Percentiles rank a stretch among this genome's conserved stretches.
Conservation (phyloP, 2,113 vertebrate species). For the Halcyon malimbica region DNA sequence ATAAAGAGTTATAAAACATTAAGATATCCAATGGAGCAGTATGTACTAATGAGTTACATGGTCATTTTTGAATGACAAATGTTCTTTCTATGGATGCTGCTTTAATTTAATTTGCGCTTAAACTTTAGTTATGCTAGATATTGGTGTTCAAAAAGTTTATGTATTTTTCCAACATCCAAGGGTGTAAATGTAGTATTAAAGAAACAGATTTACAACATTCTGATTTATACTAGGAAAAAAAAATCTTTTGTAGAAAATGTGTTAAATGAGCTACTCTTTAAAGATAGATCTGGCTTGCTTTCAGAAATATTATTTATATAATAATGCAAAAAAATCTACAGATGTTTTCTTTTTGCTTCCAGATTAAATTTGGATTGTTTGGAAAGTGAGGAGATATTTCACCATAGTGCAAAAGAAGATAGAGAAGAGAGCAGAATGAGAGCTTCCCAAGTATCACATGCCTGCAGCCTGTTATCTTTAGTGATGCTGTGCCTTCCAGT, state of each 20-base stretch:
- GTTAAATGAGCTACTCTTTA: neutral
- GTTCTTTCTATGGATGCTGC: neutral
- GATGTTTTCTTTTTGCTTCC: constrained; percentile 47
- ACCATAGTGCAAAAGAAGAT: constrained; percentile 42
- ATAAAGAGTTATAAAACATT: constrained; percentile 4
- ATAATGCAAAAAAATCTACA: neutral
- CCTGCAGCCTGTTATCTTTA: constrained; percentile 73
- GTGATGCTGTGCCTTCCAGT: constrained; percentile 78
- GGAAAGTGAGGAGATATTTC: neutral
- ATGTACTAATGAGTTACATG: neutral
- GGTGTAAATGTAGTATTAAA: neutral
- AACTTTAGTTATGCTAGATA: neutral
- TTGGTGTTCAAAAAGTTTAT: neutral
- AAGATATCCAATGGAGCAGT: neutral
- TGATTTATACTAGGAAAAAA: neutral
- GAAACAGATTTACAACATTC: neutral
- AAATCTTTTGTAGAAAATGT: neutral
- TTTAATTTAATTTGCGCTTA: neutral
- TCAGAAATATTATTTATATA: neutral
- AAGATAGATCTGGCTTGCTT: neutral
- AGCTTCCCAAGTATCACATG: constrained; percentile 45
- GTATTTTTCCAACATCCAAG: neutral
- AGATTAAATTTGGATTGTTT: constrained; percentile 54
- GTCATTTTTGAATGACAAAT: neutral
- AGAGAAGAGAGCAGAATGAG: constrained; percentile 44